Conservation (phyloP, 2,888 invertebrate genomes). For the Catocala sponsa region DNA sequence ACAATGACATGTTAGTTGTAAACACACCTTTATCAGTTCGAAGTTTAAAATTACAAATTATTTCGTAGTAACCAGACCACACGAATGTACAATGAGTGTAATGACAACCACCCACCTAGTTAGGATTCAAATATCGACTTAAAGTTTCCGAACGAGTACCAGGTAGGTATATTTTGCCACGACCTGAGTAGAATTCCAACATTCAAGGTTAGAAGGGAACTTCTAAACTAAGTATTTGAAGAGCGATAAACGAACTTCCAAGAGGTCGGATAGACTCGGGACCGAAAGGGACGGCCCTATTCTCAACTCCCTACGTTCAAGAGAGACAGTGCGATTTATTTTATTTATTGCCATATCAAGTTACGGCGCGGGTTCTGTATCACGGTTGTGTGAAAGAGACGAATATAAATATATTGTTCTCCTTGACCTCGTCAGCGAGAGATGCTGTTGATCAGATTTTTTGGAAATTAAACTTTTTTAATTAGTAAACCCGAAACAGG, state of each 20-base stretch:
- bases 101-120: neutral
- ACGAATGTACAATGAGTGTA: conserved; percentile 14
- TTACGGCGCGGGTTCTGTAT: conserved; percentile 67
- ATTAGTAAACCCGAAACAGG: conserved; percentile 54
- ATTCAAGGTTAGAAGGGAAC: conserved; percentile 82
- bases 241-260: conserved; percentile 78
- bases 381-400: conserved; percentile 68
- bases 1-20: conserved; percentile 2
- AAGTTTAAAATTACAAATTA: conserved; percentile 25
- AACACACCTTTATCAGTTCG: conserved; percentile 14
- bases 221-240: conserved; percentile 82
- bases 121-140: conserved; percentile 16
- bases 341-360: conserved; percentile 85
- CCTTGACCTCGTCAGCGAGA: conserved; percentile 60
- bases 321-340: conserved; percentile 66
- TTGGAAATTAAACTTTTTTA: conserved; percentile 59
- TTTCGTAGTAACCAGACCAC: conserved; percentile 15
- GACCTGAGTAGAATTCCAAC: conserved; percentile 68
- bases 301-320: conserved; percentile 37
- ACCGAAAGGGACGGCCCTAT: conserved; percentile 60
- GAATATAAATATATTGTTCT: conserved; percentile 61
- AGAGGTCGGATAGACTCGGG: conserved; percentile 64
- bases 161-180: conserved; percentile 46
- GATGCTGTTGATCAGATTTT: conserved; percentile 62
- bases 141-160: conserved; percentile 12